Conservation (phyloP, 2,113 vertebrate species). For the Progne subis region DNA sequence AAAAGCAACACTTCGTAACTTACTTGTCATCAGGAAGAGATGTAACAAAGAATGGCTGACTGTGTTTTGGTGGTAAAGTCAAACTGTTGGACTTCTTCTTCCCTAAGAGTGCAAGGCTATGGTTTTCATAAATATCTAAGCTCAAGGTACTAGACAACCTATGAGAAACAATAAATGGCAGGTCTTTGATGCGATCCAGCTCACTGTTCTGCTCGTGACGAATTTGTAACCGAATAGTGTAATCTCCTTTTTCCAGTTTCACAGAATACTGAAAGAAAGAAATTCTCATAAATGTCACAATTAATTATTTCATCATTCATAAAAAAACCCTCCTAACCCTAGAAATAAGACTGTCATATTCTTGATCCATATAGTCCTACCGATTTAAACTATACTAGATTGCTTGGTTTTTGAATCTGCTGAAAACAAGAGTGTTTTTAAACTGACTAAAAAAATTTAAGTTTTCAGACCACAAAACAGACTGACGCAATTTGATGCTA, state of each 20-base stretch:
- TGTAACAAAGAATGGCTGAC: conserved; percentile 93
- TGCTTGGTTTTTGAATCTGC: background rate
- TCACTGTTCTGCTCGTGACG: conserved; percentile 94
- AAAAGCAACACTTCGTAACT: conserved; percentile 60
- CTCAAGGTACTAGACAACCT: conserved; percentile 90
- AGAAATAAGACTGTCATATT: background rate
- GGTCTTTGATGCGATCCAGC: conserved; percentile 94
- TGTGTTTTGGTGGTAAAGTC: conserved; percentile 86
- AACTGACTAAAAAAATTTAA: background rate
- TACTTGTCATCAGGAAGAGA: conserved; percentile 96
- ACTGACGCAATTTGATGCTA: background rate
- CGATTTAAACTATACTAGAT: background rate
- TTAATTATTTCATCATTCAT: background rate
- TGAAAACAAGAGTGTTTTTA: background rate
- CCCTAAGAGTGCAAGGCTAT: conserved; percentile 90
- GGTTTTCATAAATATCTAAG: conserved; percentile 93
- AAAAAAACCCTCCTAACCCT: background rate
- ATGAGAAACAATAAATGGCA: conserved; percentile 94
- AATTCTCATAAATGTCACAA: background rate
- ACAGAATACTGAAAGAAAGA: conserved; percentile 87
- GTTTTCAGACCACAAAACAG: background rate
- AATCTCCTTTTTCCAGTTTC: conserved; percentile 98
- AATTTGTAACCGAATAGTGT: conserved; percentile 92
- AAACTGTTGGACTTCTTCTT: conserved; percentile 94
- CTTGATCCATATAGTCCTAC: background rate